Conservation (phyloP, 2,888 invertebrate genomes). For the Volucella bombylans region DNA sequence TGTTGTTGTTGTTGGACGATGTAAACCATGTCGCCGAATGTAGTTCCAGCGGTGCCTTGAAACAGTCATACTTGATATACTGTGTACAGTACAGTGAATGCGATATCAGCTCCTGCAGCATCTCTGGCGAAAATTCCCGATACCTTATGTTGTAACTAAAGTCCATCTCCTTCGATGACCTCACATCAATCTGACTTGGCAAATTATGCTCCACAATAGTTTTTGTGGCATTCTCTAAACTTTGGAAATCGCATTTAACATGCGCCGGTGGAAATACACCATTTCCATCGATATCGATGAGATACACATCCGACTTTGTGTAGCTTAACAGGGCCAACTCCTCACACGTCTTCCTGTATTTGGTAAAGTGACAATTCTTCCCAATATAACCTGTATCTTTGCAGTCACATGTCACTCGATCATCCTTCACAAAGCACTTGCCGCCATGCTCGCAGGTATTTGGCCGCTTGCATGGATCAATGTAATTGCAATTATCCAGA, state of each 20-base stretch:
- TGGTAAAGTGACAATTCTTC: conserved; percentile 96
- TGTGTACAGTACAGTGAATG: conserved; percentile 95
- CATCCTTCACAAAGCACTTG: conserved; percentile 93
- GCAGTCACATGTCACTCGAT: conserved; percentile 94
- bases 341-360: conserved; percentile 95
- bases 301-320: conserved; percentile 94
- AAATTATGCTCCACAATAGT: conserved; percentile 95
- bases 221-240: conserved; percentile 91
- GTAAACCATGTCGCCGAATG: conserved; percentile 95
- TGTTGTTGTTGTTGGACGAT: conserved; percentile 89
- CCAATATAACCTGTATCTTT: conserved; percentile 95
- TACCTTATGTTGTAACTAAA: conserved; percentile 94
- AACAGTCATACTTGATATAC: conserved; percentile 94
- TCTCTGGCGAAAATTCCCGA: conserved; percentile 93
- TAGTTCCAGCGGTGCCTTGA: conserved; percentile 92
- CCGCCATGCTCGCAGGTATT: conserved; percentile 97
- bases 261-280: conserved; percentile 95
- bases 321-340: conserved; percentile 94
- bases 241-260: conserved; percentile 95
- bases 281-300: conserved; percentile 96
- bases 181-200: conserved; percentile 94
- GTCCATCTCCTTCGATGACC: conserved; percentile 90
- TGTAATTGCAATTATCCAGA: conserved; percentile 93
- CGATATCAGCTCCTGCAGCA: conserved; percentile 94
- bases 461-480: conserved; percentile 93